Conservation (phyloP, 1,140 invertebrate species). For the Hypsibius dujardini region DNA sequence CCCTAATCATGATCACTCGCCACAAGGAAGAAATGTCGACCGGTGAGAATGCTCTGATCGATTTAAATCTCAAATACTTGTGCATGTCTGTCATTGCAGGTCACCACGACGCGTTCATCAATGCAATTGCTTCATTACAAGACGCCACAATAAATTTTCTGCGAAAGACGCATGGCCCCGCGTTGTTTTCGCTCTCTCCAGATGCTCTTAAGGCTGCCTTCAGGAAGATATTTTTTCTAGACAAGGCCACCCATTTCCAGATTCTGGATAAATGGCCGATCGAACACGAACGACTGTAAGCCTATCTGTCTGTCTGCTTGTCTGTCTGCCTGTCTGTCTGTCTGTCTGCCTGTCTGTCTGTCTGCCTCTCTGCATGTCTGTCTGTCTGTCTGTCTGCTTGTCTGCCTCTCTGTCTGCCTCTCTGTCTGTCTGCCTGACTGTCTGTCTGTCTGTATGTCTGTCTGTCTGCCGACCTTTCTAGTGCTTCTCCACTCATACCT, state of each 20-base stretch:
- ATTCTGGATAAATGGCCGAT: slow-evolving; percentile 4
- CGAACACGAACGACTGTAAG: background rate
- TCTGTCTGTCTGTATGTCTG: too few relatives aligned
- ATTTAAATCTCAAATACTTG: background rate
- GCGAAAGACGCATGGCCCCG: background rate
- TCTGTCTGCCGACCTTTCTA: too few relatives aligned
- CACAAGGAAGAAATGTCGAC: slow-evolving; percentile 9
- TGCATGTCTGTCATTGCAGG: background rate
- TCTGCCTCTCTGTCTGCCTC: too few relatives aligned
- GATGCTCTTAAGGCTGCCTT: background rate
- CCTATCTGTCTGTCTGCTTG: background rate
- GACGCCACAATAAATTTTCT: background rate
- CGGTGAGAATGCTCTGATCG: background rate
- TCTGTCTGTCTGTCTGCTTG: too few relatives aligned
- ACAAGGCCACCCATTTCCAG: background rate
- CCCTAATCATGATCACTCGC: background rate
- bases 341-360: too few relatives aligned
- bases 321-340: too few relatives aligned
- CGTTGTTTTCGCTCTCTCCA: background rate
- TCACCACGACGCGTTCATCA: background rate
- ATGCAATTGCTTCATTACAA: background rate
- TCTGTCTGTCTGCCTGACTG: too few relatives aligned
- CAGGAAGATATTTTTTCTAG: slow-evolving; percentile 1
- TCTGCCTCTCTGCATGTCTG: too few relatives aligned
- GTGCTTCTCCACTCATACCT: too few relatives aligned